Evolutionary conservation across 2,113 vertebrate genomes (phyloP), one percentile per base, ranked within the genome.

Genomic region (Hyla sarda): DNA sequence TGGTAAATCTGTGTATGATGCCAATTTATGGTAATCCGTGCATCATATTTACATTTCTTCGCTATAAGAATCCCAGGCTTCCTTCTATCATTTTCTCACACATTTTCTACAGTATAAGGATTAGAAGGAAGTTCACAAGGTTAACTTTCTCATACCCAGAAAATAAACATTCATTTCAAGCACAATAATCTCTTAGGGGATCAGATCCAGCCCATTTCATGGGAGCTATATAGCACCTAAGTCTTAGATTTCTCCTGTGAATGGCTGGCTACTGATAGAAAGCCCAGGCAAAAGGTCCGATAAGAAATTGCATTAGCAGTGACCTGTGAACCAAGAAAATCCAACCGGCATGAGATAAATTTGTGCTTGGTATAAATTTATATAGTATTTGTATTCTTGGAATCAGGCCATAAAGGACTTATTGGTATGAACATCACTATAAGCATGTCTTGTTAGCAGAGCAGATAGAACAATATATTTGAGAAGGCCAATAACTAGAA

Each of bases 251-350:
- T 48, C 11, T 48, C n/a, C 25, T 69, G 58, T 50, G 25, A 69
- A 71, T 69, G 32, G 25, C n/a, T 58, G 34, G 3, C 19, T 82
- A 5, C 60, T 50, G 45, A 82, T 48, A 37, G 23, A 32, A 28
- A 69, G 62, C 21, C 10, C n/a, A 30, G 65, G 48, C 25, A 54
- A 72, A 34, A 50, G 32, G 12, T 9, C 28, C 45, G 65, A 82
- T 71, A 72, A 82, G 48, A 52, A 82, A 82, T 82, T 72, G 65
- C 54, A 72, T 71, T 82, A 82, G 47, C 41, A 9, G 11, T 52
- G 62, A 82, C 62, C 65, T 82, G 45, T 52, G 62, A 71, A 71
- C 62, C 41, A 9, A 34, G 47, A 34, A 82, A 82, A 82, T 72
- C 5, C 47, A 72, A 72, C 81, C 50, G 54, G 28, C 32, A 12